A percentile compares a stretch with the other conserved stretches of the same genome.
phyloP scores from a whole-genome alignment of 2,797 vertebrate species.

The Leptodactylus fallax region DNA sequence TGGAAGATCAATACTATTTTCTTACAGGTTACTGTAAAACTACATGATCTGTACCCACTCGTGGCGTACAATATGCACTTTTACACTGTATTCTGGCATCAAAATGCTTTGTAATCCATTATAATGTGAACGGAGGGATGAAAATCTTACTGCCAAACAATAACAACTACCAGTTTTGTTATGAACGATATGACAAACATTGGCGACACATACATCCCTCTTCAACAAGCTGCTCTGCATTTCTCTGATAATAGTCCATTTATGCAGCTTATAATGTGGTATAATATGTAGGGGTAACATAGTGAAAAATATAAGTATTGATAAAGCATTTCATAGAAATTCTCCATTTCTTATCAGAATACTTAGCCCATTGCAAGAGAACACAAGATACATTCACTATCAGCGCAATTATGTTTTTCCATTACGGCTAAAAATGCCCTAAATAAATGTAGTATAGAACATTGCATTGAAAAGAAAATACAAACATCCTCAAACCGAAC shows the following conservation, averaged over 20 bases:
- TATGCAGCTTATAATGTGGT: background rate
- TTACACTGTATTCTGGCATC: background rate
- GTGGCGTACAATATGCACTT: background rate
- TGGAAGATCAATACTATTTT: background rate
- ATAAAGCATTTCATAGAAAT: slow-evolving; percentile 11
- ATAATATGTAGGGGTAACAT: background rate
- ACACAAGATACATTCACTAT: slow-evolving; percentile 32
- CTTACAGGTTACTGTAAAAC: background rate
- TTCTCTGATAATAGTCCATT: slow-evolving; percentile 8
- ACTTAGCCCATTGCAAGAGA: slow-evolving; percentile 27
- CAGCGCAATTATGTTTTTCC: slow-evolving; percentile 43
- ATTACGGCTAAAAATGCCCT: slow-evolving; percentile 46
- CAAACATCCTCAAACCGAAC: slow-evolving; percentile 32
- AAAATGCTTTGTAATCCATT: background rate
- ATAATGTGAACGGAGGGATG: background rate
- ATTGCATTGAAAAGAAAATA: slow-evolving; percentile 36
- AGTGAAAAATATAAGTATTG: slow-evolving; percentile 26
- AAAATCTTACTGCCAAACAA: background rate
- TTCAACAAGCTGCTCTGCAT: background rate
- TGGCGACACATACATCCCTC: background rate
- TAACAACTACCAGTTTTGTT: background rate
- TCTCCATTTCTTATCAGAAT: slow-evolving; percentile 7
- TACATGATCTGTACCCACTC: background rate
- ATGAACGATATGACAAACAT: background rate
- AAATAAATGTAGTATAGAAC: slow-evolving; percentile 45